Base-by-base conservation (phyloP, 2,113 vertebrate genomes). In the Petrocephalus microphthalmus region DNA sequence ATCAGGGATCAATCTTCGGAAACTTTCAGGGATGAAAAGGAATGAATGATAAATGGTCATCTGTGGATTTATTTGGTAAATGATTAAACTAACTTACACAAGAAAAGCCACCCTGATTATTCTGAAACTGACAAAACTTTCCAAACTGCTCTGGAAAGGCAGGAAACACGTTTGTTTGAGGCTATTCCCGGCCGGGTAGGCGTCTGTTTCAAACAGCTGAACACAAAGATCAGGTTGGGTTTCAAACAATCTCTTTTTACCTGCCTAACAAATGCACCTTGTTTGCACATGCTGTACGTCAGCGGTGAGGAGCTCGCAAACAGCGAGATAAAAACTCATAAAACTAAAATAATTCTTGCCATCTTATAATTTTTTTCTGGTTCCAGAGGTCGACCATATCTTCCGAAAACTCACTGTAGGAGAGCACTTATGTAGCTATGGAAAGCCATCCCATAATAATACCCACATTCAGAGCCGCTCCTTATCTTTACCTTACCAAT, bases 251-350 rank as follows among this genome's bases (percentile, higher is more conserved):
- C 52, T 33, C 84, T 42, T 84, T 81, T 85, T 52, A 89, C 85
- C 89, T 90, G 86, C 85, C 74, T 86, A 90, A 88, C 71, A 83
- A 86, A 88, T 88, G 84, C 37, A 52, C 52, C 49, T 84, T 86
- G 78, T 90, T 90, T 82, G 53, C 47, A 53, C 71, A 56, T 74
- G 47, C 88, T 53, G 52, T 67, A 85, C 78, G 52, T 60, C 37
- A 45, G 47, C 53, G n/a, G 22, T 33, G 51, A 88, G 78, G 89
- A 82, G 60, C 42, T 83, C 20, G n/a, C 7, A 83, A 83, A 42
- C 37, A 45, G 81, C 7, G 33, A 78, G 15, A 78, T 19, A 19
- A 19, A 78, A 78, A 37, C 33, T 78, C 33, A 20, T 78, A 78
- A 42, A 33, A 78, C 33, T 78, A 33, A 42, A 78, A 42, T n/a